These are phyloP conservation scores for Oophaga sylvatica DNA, from an alignment of 2,797 vertebrate genomes.

Conservation along the genomic window DNA sequence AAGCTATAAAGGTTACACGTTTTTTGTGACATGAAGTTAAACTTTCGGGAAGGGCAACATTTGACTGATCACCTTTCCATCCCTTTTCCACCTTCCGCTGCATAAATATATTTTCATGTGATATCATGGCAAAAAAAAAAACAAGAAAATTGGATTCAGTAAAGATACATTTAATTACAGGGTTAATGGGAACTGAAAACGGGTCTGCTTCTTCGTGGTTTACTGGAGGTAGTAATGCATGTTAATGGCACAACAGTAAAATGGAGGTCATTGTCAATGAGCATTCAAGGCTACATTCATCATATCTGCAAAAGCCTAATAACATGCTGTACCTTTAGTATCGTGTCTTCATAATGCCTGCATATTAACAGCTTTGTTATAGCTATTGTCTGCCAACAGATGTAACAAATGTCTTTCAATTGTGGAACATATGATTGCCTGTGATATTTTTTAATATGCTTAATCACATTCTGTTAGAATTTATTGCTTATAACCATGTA, in stretches of 20 bases:
- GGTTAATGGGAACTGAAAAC: slow-evolving; percentile 27
- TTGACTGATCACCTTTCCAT: slow-evolving; percentile 1
- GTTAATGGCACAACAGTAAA: slow-evolving; percentile 27
- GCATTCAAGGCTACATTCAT: slow-evolving; percentile 23
- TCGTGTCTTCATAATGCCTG: background rate
- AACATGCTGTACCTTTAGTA: slow-evolving; percentile 21
- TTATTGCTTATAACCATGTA: background rate
- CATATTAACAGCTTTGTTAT: background rate
- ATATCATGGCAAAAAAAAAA: slow-evolving; percentile 4
- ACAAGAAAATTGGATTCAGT: slow-evolving; percentile 5
- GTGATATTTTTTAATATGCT: background rate
- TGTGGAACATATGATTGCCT: background rate
- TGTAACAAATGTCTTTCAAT: background rate
- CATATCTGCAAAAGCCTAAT: slow-evolving; percentile 22
- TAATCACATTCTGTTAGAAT: background rate
- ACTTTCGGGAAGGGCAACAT: background rate
- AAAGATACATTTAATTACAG: slow-evolving; percentile 39
- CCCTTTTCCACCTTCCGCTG: background rate
- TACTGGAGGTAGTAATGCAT: slow-evolving; percentile 25
- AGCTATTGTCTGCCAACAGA: background rate
- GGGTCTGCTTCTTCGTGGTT: background rate
- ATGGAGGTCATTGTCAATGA: slow-evolving; percentile 20
- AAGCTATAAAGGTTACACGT: slow-evolving; percentile 20
- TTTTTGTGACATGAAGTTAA: background rate
- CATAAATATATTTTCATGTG: slow-evolving; percentile 20